Evolutionary conservation across 2,113 vertebrate species (phyloP).

Genomic region (Bos javanicus): DNA sequence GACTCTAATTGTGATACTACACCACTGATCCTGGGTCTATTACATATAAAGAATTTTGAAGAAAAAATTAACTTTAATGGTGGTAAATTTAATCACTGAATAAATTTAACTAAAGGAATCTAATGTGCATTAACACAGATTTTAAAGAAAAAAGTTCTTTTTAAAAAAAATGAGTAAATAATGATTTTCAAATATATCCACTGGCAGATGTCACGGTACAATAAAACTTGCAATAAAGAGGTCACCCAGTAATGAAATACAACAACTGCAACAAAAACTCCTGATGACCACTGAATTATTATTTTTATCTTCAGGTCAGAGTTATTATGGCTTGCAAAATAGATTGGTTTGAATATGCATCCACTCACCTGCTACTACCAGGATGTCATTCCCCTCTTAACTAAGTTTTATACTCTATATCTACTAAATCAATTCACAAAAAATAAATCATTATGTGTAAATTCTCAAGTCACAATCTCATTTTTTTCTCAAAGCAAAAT

Average conservation of each 20-base stretch:
- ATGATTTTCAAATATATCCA: conserved; percentile 10
- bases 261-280: not conserved
- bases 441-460: not conserved
- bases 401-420: conserved; percentile 29
- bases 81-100: conserved; percentile 10
- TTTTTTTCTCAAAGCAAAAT: conserved; percentile 57
- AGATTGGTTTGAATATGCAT: conserved; percentile 29
- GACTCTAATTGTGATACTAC: conserved; percentile 9
- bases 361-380: conserved; percentile 64
- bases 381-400: conserved; percentile 32
- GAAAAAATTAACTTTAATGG: conserved; percentile 38
- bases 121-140: not conserved
- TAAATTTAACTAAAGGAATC: not conserved
- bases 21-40: not conserved
- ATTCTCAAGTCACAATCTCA: not conserved
- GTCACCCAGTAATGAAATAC: not conserved
- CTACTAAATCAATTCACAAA: conserved; percentile 37
- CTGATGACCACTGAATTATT: not conserved
- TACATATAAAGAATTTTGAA: not conserved
- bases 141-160: not conserved
- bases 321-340: conserved; percentile 1
- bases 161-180: conserved; percentile 12
- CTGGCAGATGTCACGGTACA: not conserved
- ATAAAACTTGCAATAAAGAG: conserved; percentile 17
- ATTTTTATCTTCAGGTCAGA: not conserved